These are phyloP conservation scores for Myocastor coypus DNA, from an alignment of 2,113 vertebrate genomes.

Conservation along the genomic window DNA sequence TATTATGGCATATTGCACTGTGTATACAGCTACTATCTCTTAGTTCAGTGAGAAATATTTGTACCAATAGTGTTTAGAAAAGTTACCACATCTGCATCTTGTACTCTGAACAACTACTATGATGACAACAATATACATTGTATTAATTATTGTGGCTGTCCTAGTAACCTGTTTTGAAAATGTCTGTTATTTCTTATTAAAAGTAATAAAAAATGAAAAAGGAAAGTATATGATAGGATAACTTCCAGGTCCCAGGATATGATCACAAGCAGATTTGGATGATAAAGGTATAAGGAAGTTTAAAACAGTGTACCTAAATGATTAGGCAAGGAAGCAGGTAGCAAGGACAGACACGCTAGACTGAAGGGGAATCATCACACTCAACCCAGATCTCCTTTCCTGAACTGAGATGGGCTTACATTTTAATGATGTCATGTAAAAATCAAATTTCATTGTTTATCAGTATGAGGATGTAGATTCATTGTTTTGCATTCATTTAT, in stretches of 20 bases:
- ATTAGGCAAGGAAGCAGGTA: slow-evolving; percentile 62
- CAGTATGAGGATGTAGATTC: neutral
- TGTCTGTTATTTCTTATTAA: no score
- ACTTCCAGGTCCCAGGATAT: neutral
- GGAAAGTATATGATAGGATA: neutral
- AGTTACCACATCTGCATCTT: no score
- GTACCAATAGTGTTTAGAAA: no score
- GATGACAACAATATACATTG: no score
- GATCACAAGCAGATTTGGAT: slow-evolving; percentile 29
- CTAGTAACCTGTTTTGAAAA: no score
- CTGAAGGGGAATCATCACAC: neutral
- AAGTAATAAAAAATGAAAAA: no score
- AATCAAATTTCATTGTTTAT: slow-evolving; percentile 30
- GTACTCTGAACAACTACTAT: no score
- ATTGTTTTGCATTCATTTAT: neutral
- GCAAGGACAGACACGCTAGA: neutral
- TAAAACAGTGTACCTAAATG: slow-evolving; percentile 53
- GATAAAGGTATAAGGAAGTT: slow-evolving; percentile 51
- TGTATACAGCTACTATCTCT: no score
- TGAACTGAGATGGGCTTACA: slow-evolving; percentile 9
- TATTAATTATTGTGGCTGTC: no score
- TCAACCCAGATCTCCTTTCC: neutral
- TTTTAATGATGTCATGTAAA: slow-evolving; percentile 47
- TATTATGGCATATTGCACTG: no score
- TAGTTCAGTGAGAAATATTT: no score